Evolutionary conservation across 1,140 invertebrate genomes (phyloP), one percentile per base, ranked within the genome.

Genomic region (Formica exsecta): DNA sequence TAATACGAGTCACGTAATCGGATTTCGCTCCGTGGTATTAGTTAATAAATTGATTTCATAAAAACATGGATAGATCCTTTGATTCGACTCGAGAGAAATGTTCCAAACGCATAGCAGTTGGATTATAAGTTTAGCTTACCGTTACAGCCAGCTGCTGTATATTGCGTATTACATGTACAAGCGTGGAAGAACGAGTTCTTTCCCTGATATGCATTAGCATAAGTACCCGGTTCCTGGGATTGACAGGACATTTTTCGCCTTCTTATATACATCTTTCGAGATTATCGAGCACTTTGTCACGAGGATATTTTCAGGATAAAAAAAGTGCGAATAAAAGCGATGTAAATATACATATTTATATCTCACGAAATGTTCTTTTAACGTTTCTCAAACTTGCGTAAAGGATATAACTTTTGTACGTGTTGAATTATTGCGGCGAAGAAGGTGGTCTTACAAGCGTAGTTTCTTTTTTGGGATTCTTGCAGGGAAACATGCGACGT

Each of bases 81-180:
- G 54, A 38, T 41, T 32, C 29, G 57, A 64, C 73, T 57, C 29
- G 25, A 48, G n/a, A 70, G 64, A 86, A 64, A 86, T 70, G 62
- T 48, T 41, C 19, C 22, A 19, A 25, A 25, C 11, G 48, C 16
- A 38, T 3, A 54, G 36, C 32, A 36, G 62, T 59, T 64, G 51
- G 36, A 59, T 79, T 80, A 79, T 68, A 77, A 86, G 79, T 32
- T 32, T 32, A 32, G 70, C 51, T 41, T 80, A 80, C 84, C 84
- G 84, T 86, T 86, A 86, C 84, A 51, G 38, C 84, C 84, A 86
- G 84, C 79, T 86, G 84, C 84, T 79, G 73, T 57, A 54, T 44
- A 22, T 77, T 62, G 51, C 64, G 64, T 80, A 86, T 86, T 68
- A 66, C 74, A 64, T 36, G 62, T 85, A 66, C 32, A 80, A 36